These are phyloP conservation scores for Chunga burmeisteri DNA, from an alignment of 2,113 vertebrate species.

Conservation along the genomic window DNA sequence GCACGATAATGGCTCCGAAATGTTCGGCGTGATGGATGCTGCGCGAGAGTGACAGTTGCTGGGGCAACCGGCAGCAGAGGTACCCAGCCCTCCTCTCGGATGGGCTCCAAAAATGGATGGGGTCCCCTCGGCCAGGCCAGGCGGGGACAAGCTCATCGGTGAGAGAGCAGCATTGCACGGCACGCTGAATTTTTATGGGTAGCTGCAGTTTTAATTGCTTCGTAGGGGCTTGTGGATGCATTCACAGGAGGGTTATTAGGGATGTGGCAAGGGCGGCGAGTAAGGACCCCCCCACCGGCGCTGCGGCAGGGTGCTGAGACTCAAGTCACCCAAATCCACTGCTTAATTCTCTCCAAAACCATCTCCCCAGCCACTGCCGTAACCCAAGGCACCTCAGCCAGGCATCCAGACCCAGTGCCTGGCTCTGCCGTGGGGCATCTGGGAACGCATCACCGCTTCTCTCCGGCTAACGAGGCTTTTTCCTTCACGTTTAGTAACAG, in stretches of 20 bases:
- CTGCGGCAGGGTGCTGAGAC: not conserved
- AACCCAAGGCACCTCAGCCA: not conserved
- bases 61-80: not conserved
- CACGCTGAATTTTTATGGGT: not conserved
- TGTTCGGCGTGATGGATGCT: not conserved
- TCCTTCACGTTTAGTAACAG: not conserved
- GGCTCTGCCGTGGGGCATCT: not conserved
- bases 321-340: not conserved
- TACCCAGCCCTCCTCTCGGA: not conserved
- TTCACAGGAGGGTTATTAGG: not conserved
- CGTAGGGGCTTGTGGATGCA: not conserved
- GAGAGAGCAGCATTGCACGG: not conserved
- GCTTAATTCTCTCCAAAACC: not conserved
- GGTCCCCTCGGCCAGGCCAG: not conserved
- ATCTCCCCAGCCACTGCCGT: not conserved
- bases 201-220: not conserved
- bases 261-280: rapidly evolving
- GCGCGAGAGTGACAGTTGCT: not conserved
- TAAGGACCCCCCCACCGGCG: not conserved
- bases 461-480: not conserved
- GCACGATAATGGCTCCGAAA: not conserved
- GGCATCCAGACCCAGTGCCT: not conserved
- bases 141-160: not conserved
- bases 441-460: not conserved
- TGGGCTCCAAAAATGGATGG: not conserved